These are phyloP conservation scores for Cylas formicarius DNA, from an alignment of 1,140 invertebrate genomes.

Conservation along the genomic window DNA sequence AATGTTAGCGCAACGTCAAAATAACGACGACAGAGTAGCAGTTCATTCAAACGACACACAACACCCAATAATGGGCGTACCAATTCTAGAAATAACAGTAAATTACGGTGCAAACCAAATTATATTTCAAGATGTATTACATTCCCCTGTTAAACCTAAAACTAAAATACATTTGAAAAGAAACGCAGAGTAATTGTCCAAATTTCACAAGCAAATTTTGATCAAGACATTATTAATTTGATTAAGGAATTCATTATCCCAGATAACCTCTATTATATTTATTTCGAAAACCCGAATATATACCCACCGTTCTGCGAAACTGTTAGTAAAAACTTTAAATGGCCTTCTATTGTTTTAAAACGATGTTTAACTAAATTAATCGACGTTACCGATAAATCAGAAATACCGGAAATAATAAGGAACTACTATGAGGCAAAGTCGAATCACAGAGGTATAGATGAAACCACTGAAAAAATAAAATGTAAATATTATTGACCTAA, in stretches of 20 bases:
- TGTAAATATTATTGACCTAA: slow-evolving; percentile 5
- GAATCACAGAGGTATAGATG: too few species aligned
- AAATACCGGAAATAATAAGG: slow-evolving; percentile 3
- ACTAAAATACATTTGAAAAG: slow-evolving; percentile 8
- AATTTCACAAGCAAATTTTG: slow-evolving; percentile 2
- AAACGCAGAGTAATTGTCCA: slow-evolving; percentile 4
- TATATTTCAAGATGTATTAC: slow-evolving; percentile 1
- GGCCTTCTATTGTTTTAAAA: slow-evolving; percentile 1
- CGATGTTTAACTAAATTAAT: too few species aligned
- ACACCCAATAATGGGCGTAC: slow-evolving; percentile 1
- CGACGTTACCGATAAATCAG: not conserved
- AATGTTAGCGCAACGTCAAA: too few species aligned
- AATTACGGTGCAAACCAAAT: slow-evolving; percentile 11
- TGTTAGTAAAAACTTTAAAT: not conserved
- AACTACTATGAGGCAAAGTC: slow-evolving; percentile 2
- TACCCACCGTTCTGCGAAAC: not conserved
- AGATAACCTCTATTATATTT: slow-evolving; percentile 1
- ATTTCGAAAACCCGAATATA: slow-evolving; percentile 4
- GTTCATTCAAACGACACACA: slow-evolving; percentile 7
- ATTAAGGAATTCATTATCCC: slow-evolving; percentile 1
- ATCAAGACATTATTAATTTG: slow-evolving; percentile 5
- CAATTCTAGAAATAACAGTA: slow-evolving; percentile 1
- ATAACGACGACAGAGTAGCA: slow-evolving; percentile 1
- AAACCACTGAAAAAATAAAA: not conserved
- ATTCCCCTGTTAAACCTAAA: slow-evolving; percentile 9